Base-by-base conservation (phyloP, 2,113 vertebrate species). In the Lontra canadensis region DNA sequence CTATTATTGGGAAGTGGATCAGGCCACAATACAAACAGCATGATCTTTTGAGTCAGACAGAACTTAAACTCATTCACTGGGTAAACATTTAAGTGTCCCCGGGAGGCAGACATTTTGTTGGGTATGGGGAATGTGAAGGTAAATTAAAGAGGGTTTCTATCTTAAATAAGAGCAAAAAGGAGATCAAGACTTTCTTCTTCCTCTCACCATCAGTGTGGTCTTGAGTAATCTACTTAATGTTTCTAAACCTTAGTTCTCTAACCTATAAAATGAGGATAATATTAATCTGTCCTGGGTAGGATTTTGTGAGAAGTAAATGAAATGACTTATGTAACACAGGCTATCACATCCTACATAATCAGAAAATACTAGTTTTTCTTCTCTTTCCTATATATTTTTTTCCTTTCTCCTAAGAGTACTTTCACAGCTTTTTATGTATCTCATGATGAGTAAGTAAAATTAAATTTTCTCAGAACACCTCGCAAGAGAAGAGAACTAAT, bases 401-500 rank as follows among this genome's bases (percentile, higher is more conserved):
- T 20, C 34, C 17, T 69, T 90, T 88, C 93, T 91, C 78, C 39
- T 52, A 69, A 93, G 78, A 94, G 34, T 63, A 82, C 9, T 86
- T n/a, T 44, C 44, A 89, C 69, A 84, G 92, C 55, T 96, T 31
- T 97, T 96, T 86, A 90, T 94, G 59, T 87, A 87, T 59, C 76
- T 95, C 39, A 52, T 71, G 69, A 94, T 95, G 76, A 92, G 44
- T 52, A 86, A 90, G 57, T 95, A 87, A 96, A 95, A 96, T 96
- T 96, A 95, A 96, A 87, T 94, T 95, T 96, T 42, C 83, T 95
- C 39, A 31, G n/a, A 93, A n/a, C 29, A 93, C 31, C 85, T 89
- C 63, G 65, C 57, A 97, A 88, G 83, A 96, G 82, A 94, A 97
- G 88, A 95, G 61, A 95, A 94, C 95, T 98, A 97, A 98, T 97